Evolutionary conservation across 1,140 invertebrate species (phyloP).

Genomic region (Macrotrachela quadricornifera): DNA sequence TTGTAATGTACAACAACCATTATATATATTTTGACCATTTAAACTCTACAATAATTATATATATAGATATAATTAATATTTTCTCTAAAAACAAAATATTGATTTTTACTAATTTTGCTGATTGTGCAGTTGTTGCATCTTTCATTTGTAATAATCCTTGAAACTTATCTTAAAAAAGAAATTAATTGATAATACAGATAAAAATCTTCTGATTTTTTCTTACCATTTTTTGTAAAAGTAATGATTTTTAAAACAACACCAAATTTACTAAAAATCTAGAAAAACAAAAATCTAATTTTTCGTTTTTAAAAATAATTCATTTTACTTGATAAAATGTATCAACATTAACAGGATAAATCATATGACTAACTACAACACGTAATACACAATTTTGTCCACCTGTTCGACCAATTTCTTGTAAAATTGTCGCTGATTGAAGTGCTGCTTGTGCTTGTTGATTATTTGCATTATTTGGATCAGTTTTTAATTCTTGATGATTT

Average conservation of each 20-base stretch:
- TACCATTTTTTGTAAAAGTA: slow-evolving; percentile 8
- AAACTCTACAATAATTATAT: slow-evolving; percentile 42
- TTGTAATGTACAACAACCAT: slow-evolving; percentile 90
- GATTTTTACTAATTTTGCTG: slow-evolving; percentile 76
- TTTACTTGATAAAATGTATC: slow-evolving; percentile 1
- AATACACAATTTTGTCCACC: slow-evolving; percentile 1
- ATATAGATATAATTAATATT: not conserved
- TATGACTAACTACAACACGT: slow-evolving; percentile 2
- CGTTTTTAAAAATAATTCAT: not conserved
- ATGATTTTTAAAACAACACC: slow-evolving; percentile 8
- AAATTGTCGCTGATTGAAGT: not conserved
- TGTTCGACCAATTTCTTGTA: slow-evolving; percentile 10
- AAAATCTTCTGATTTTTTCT: not conserved
- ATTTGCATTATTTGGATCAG: slow-evolving; percentile 5
- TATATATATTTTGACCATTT: slow-evolving; percentile 96
- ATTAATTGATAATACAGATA: not conserved
- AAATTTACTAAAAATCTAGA: slow-evolving; percentile 21
- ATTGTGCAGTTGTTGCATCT: slow-evolving; percentile 78
- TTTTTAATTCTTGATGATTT: slow-evolving; percentile 56
- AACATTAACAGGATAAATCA: slow-evolving; percentile 1
- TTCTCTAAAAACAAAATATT: slow-evolving; percentile 12
- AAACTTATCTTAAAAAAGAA: slow-evolving; percentile 81
- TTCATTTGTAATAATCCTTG: slow-evolving; percentile 96
- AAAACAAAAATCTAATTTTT: slow-evolving; percentile 32
- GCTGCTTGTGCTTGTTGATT: not conserved